Base-by-base conservation (phyloP, 1,140 invertebrate species). In the Melanaphis sacchari region DNA sequence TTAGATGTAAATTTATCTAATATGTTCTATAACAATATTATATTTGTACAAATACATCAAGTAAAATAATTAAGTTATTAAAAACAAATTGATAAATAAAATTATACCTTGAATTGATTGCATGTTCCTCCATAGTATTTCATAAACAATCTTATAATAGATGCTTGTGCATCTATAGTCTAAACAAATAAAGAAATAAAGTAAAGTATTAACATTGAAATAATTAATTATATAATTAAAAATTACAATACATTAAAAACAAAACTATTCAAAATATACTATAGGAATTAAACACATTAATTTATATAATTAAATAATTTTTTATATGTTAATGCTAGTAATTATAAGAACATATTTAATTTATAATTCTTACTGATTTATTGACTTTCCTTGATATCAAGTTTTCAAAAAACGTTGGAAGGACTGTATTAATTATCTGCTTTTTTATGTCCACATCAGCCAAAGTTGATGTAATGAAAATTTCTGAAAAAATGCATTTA, bases 321-420 rank as follows among this genome's bases (percentile, higher is more conserved):
- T 9, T 26, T 26, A 49, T 26, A 59, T n/a, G 4, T 66, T 31
- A 66, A 66, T 66, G 59, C 54, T 59, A 66, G 31, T 18, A 0
- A 88, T 49, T 88, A 49, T 31, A 40, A 31, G 18, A 18, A 87
- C 26, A 87, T 87, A 36, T 36, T 43, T n/a, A 85, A 85, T 87
- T n/a, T 24, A 46, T 18, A 90, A 21, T 66, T 15, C 91, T 93
- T 85, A 93, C 91, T 8, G 38, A n/a, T 54, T 93, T 52, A 85
- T 93, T 85, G 54, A 82, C 46, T n/a, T 84, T 93, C 18, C 43
- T 52, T 52, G 91, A 85, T 41, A 82, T 0, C 54, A 93, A 52
- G 84, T 85, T 93, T 85, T 93, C 91, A 84, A 93, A 93, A 84
- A 93, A 93, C 59, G 76, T 85, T 38, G 91, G 91, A 36, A 93